These are phyloP conservation scores for Ramphastos sulfuratus DNA, from an alignment of 2,113 vertebrate species.

Conservation along the genomic window DNA sequence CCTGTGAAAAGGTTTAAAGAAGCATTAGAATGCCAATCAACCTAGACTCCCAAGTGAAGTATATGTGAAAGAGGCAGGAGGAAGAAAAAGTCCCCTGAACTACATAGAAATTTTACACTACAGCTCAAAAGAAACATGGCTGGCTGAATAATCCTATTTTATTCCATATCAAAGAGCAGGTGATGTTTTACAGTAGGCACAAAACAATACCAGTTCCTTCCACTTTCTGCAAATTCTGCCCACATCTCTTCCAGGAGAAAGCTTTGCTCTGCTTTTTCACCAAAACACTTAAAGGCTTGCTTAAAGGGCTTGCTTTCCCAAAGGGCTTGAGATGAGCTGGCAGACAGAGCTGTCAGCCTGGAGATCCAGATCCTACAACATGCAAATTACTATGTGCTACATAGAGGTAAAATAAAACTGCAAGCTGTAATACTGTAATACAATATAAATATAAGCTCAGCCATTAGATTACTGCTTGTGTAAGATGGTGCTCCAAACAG, in stretches of 20 bases:
- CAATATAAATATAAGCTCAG: neutral
- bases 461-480: neutral
- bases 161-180: neutral
- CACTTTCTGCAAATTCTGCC: neutral
- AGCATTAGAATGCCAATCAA: slow-evolving; percentile 15
- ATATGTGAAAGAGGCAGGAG: neutral
- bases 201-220: neutral
- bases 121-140: neutral
- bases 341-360: neutral
- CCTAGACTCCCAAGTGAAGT: neutral
- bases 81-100: neutral
- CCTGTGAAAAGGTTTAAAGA: neutral
- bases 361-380: neutral
- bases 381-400: neutral
- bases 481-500: neutral
- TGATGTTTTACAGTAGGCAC: neutral
- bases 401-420: neutral
- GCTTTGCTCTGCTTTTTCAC: neutral
- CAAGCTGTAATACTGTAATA: neutral
- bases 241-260: neutral
- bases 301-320: neutral
- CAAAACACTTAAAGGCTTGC: neutral
- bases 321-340: neutral
- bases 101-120: neutral
- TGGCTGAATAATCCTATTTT: neutral